A percentile compares a stretch with the other conserved stretches of the same genome.
Conservation (phyloP, 2,888 invertebrate species). For the Cecidostiba fungosa region DNA sequence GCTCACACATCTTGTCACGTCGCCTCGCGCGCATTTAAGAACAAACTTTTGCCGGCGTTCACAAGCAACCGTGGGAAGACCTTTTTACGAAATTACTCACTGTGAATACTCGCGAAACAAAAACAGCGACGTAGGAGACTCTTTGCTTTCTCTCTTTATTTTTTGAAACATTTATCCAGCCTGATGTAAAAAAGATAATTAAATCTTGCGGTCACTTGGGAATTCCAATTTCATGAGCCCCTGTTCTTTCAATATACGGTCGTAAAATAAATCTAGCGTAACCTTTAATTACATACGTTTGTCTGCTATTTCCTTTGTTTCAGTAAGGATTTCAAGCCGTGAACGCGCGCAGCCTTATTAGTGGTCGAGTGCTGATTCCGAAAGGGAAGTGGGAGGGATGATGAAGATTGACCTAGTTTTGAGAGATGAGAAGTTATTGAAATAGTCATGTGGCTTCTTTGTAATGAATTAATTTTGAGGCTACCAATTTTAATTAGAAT, state of each 20-base stretch:
- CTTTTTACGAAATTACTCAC: neutral
- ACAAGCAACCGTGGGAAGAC: neutral
- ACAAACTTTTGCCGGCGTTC: neutral
- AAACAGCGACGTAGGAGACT: neutral
- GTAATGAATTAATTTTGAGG: neutral
- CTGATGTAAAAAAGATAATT: neutral
- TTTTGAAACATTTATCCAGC: neutral
- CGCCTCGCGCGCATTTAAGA: neutral
- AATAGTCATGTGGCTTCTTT: neutral
- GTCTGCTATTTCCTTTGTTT: neutral
- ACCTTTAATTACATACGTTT: neutral
- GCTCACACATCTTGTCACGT: neutral
- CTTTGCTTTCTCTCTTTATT: neutral
- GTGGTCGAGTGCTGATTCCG: neutral
- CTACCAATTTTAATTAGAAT: neutral
- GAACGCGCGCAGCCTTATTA: neutral
- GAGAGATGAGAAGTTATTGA: neutral
- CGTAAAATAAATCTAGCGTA: neutral
- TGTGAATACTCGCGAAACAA: neutral
- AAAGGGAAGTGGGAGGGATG: neutral
- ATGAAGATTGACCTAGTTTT: constrained; percentile 1
- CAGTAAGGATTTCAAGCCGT: neutral
- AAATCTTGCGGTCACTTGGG: neutral
- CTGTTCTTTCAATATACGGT: neutral
- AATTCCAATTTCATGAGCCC: neutral